Percentiles rank a stretch among this genome's conserved stretches.
Conservation (phyloP, 2,113 vertebrate species). For the Mobula birostris region DNA sequence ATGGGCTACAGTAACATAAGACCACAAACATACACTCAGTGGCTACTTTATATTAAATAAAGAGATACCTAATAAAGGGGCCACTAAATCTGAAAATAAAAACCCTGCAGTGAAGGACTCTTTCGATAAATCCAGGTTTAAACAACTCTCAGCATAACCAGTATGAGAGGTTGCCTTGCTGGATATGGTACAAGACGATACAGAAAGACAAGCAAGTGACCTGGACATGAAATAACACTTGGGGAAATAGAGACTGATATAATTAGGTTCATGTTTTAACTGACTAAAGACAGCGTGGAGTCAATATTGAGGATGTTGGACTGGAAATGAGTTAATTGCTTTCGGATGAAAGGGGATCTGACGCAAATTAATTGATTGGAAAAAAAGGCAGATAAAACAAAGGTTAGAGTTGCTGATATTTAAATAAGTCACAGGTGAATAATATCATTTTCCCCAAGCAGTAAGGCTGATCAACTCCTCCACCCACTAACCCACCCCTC, state of each 20-base stretch:
- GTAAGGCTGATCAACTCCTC: too few relatives aligned
- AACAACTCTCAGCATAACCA: not conserved
- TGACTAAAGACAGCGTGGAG: not conserved
- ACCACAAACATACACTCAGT: too few relatives aligned
- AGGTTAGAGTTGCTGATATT: not conserved
- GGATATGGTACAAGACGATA: not conserved
- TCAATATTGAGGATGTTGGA: not conserved
- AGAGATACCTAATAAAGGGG: too few relatives aligned
- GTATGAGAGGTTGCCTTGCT: not conserved
- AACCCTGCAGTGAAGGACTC: not conserved
- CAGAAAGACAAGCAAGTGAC: not conserved
- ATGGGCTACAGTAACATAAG: too few relatives aligned
- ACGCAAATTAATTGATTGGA: conserved; percentile 22
- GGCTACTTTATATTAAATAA: too few relatives aligned
- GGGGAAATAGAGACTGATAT: not conserved
- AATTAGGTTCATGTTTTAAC: not conserved
- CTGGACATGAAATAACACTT: not conserved
- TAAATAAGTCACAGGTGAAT: not conserved
- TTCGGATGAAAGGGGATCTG: conserved; percentile 11
- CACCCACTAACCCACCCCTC: too few relatives aligned
- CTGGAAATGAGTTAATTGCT: conserved; percentile 31
- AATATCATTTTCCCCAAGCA: too few relatives aligned
- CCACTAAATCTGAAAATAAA: too few relatives aligned
- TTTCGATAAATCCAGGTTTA: not conserved
- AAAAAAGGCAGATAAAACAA: conserved; percentile 6